A percentile compares a stretch with the other conserved stretches of the same genome.
Evolutionary conservation across 1,140 invertebrate species (phyloP).

Genomic region (Trigoniulus corallinus): DNA sequence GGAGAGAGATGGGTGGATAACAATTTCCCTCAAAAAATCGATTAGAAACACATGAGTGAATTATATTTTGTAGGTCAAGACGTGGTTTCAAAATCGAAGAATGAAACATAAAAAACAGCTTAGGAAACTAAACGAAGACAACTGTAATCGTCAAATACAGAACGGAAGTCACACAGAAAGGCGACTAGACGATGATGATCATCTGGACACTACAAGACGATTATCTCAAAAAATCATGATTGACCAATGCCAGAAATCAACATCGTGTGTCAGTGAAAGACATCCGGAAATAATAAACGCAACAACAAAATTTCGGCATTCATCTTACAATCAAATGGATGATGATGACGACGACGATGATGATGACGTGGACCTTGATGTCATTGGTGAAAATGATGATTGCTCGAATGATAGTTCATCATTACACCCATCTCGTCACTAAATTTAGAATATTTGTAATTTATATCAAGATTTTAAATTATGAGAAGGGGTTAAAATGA

Average conservation of each 20-base stretch:
- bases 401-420: neutral
- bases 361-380: conserved; percentile 2
- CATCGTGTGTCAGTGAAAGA: neutral
- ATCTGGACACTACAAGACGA: neutral
- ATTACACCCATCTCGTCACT: neutral
- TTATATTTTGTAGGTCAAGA: conserved; percentile 52
- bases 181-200: neutral
- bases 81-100: conserved; percentile 92
- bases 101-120: conserved; percentile 98
- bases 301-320: neutral
- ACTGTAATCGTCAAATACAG: neutral
- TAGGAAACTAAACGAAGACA: conserved; percentile 45
- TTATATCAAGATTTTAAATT: neutral
- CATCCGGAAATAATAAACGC: neutral
- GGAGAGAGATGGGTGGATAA: too few relatives aligned
- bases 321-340: too few relatives aligned
- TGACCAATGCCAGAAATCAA: neutral
- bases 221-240: neutral
- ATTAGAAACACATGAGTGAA: neutral
- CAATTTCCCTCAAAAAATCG: neutral
- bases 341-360: neutral
- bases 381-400: neutral
- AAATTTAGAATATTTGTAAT: neutral
- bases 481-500: too few relatives aligned
- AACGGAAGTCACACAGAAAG: neutral